phyloP scores from a whole-genome alignment of 2,888 invertebrate species.

The Troides aeacus region DNA sequence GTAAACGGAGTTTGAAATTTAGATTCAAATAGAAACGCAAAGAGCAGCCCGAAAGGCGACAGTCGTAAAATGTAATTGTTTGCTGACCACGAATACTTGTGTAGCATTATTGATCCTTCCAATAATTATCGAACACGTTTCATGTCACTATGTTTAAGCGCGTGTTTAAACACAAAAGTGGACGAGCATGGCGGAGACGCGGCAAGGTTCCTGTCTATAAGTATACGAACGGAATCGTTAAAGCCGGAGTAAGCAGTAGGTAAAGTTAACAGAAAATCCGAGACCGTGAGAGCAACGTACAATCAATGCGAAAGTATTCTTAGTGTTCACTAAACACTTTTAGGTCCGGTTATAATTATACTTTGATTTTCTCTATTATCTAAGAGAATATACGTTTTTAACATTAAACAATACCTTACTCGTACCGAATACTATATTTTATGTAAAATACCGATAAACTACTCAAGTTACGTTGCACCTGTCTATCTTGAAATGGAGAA shows the following conservation, averaged over 20 bases:
- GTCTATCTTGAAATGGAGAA: too few relatives aligned
- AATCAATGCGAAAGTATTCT: slow-evolving; percentile 36
- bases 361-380: not conserved
- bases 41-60: slow-evolving; percentile 52
- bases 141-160: slow-evolving; percentile 74
- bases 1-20: slow-evolving; percentile 67
- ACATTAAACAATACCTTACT: too few relatives aligned
- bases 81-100: slow-evolving; percentile 74
- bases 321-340: slow-evolving; percentile 30
- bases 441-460: too few relatives aligned
- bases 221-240: slow-evolving; percentile 72
- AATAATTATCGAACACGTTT: slow-evolving; percentile 80
- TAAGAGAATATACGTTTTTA: too few relatives aligned
- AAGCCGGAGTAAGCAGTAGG: slow-evolving; percentile 71
- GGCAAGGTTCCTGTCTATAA: slow-evolving; percentile 61
- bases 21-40: slow-evolving; percentile 75
- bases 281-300: slow-evolving; percentile 55
- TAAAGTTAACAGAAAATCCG: slow-evolving; percentile 71
- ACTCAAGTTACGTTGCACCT: too few relatives aligned
- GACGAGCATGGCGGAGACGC: slow-evolving; percentile 66
- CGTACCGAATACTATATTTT: too few relatives aligned
- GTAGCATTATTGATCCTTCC: slow-evolving; percentile 77
- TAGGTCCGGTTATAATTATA: slow-evolving; percentile 18
- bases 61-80: slow-evolving; percentile 73
- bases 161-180: slow-evolving; percentile 72